Evolutionary conservation across 2,113 vertebrate species (phyloP).

Genomic region (Tachysurus fulvidraco): DNA sequence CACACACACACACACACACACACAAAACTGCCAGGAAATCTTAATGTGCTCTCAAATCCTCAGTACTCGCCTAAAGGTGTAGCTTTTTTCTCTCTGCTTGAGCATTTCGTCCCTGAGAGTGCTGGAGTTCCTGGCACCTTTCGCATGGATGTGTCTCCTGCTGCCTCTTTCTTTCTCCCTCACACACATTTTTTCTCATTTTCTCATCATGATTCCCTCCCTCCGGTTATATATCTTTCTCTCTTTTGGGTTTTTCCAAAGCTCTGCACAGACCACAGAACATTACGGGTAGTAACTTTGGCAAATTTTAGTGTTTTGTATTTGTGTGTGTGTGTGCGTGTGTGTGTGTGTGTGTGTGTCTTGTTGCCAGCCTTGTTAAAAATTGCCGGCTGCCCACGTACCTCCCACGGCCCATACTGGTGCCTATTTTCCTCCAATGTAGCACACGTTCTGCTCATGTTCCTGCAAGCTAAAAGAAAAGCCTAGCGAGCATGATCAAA

Average conservation of each 20-base stretch:
- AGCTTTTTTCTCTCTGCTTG: slow-evolving; percentile 16
- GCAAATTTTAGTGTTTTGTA: slow-evolving; percentile 31
- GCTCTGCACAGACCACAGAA: slow-evolving; percentile 42
- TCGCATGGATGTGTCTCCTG: slow-evolving; percentile 5
- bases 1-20: slow-evolving; percentile 40
- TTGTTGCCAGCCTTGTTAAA: slow-evolving; percentile 54
- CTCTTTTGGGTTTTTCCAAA: slow-evolving; percentile 41
- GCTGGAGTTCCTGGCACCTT: slow-evolving; percentile 30
- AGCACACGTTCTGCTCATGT: slow-evolving; percentile 51
- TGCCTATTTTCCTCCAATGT: slow-evolving; percentile 57
- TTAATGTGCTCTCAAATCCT: slow-evolving; percentile 49
- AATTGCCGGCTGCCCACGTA: slow-evolving; percentile 52
- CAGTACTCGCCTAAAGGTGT: slow-evolving; percentile 29
- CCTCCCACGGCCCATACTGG: slow-evolving; percentile 58
- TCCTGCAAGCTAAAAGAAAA: slow-evolving; percentile 47
- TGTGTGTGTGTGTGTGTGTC: slow-evolving; percentile 23
- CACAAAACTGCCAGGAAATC: slow-evolving; percentile 20
- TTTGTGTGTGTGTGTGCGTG: slow-evolving; percentile 29
- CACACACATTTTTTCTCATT: slow-evolving; percentile 17
- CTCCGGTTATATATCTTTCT: slow-evolving; percentile 19
- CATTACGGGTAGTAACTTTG: slow-evolving; percentile 48
- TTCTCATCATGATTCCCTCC: slow-evolving; percentile 1
- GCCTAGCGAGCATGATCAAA: slow-evolving; percentile 19
- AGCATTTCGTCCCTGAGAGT: slow-evolving; percentile 32
- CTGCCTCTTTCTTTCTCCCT: background rate